These are phyloP conservation scores for Thinocorus orbignyianus DNA, from an alignment of 2,113 vertebrate genomes.

Conservation along the genomic window DNA sequence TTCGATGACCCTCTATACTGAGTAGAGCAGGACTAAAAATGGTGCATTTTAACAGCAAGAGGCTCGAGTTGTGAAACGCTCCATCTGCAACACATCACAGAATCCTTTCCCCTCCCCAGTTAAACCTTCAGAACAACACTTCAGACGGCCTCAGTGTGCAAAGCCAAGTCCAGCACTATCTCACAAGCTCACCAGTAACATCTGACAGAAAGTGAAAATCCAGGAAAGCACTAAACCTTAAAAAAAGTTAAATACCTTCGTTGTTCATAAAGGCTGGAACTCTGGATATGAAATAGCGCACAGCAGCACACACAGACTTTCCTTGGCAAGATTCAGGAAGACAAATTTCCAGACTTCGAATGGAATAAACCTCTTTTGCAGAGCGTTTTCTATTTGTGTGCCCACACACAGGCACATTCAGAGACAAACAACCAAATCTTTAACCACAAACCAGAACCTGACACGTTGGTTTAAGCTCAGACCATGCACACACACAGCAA, in stretches of 20 bases:
- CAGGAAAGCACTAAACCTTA: background rate
- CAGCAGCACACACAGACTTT: background rate
- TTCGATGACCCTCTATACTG: background rate
- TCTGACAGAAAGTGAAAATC: background rate
- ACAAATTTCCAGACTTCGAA: background rate
- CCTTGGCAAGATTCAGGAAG: background rate
- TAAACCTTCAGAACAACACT: background rate
- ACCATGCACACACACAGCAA: background rate
- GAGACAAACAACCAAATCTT: background rate
- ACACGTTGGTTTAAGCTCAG: background rate
- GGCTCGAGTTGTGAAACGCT: background rate
- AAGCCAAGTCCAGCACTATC: background rate
- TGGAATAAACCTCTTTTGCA: background rate
- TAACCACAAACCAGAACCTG: background rate
- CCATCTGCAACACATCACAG: background rate
- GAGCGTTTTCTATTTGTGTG: rapidly evolving
- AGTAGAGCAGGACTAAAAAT: background rate
- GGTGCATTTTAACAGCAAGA: background rate
- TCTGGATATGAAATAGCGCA: background rate
- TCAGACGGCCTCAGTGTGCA: background rate
- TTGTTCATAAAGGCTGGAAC: background rate
- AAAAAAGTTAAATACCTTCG: background rate
- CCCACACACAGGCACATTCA: no score
- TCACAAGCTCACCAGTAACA: background rate
- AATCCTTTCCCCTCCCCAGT: background rate